Base-by-base conservation (phyloP, 2,113 vertebrate species). In the Eleginops maclovinus region DNA sequence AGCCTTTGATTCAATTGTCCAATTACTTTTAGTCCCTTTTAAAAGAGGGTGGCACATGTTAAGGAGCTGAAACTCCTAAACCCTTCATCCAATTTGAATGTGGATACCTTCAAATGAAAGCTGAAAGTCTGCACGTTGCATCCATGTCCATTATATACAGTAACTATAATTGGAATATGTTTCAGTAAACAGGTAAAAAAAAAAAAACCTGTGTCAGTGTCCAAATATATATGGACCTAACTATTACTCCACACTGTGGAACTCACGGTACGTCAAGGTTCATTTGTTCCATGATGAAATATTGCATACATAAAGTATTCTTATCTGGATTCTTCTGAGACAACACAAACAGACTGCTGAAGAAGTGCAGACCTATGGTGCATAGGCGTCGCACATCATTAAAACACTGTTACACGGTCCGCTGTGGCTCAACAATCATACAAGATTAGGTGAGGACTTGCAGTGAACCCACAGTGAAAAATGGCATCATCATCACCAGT, bases 401-500 rank as follows among this genome's bases (percentile, higher is more conserved):
- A 62, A 61, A 80, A 72, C 69, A 69, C 55, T 41, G 61, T 19
- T 51, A 26, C 61, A 40, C n/a, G n/a, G 54, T 31, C 69, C 24
- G 13, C 62, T 73, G 81, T 64, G 53, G 59, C 62, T 78, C 75
- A 69, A 81, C 63, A 59, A 75, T 77, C 77, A 44, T n/a, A 71
- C 54, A 47, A 46, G 69, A 74, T 77, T 66, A 79, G 47, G 26
- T 59, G 53, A 85, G 79, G 80, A 54, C 81, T 84, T 61, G 50
- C 59, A 84, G 64, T 83, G 81, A 87, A 86, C 79, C 54, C 60
- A 59, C 54, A 65, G 49, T 82, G 49, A 83, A 54, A 8, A 13
- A 85, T 91, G 82, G 87, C 77, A 79, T 89, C 84, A 82, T 64
- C 73, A 82, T 66, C 67, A 72, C n/a, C 75, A 79, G 58, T 36